phyloP scores from a whole-genome alignment of 2,797 vertebrate species.

The Enteromius viviparus region DNA sequence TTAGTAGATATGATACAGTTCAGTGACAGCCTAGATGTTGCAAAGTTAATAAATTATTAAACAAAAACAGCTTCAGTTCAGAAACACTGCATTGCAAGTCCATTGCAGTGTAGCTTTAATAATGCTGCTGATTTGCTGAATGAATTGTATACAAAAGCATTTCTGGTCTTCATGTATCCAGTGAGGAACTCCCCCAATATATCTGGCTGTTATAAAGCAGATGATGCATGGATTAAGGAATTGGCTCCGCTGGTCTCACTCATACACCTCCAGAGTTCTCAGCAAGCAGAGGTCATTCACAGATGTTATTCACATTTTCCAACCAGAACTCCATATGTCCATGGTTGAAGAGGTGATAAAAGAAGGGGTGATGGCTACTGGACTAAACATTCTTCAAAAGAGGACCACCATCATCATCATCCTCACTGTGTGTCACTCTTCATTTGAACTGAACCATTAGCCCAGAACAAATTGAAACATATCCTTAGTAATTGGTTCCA shows the following conservation, averaged over 20 bases:
- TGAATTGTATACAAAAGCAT: slow-evolving; percentile 17
- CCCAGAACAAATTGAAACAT: slow-evolving; percentile 86
- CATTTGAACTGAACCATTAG: slow-evolving; percentile 72
- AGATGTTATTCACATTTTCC: slow-evolving; percentile 28
- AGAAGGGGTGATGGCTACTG: slow-evolving; percentile 8
- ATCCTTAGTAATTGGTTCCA: slow-evolving; percentile 78
- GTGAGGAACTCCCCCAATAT: slow-evolving; percentile 49
- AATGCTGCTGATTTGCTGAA: background rate
- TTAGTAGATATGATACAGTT: background rate
- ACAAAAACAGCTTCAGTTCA: background rate
- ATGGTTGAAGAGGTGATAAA: slow-evolving; percentile 13
- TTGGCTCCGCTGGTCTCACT: slow-evolving; percentile 47
- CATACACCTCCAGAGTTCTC: slow-evolving; percentile 31
- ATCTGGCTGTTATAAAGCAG: slow-evolving; percentile 41
- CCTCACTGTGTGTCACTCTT: background rate
- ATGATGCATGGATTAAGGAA: slow-evolving; percentile 53
- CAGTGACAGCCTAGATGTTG: background rate
- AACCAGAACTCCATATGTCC: slow-evolving; percentile 43
- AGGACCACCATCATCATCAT: background rate
- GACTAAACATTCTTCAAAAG: background rate
- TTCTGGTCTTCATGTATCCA: background rate
- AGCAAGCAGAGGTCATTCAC: slow-evolving; percentile 17
- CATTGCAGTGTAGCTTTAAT: background rate
- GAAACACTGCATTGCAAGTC: background rate
- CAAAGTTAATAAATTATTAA: background rate